Conservation (phyloP, 2,888 invertebrate species). For the Fabriciana adippe region DNA sequence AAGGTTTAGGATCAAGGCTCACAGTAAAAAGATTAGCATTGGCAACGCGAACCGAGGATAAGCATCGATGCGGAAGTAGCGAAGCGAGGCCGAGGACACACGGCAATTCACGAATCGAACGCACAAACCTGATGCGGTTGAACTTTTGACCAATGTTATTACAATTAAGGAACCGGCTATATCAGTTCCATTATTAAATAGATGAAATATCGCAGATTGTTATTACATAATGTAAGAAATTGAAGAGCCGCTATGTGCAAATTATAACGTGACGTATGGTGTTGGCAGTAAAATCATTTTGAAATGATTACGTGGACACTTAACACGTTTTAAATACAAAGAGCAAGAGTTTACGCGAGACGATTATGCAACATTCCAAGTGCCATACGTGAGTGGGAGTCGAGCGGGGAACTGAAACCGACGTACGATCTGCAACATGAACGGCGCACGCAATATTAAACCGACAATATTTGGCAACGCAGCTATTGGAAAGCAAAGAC, state of each 20-base stretch:
- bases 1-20: conserved; percentile 76
- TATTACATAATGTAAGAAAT: conserved; percentile 24
- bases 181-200: neutral
- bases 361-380: conserved; percentile 60
- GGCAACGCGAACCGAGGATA: conserved; percentile 76
- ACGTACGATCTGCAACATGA: conserved; percentile 39
- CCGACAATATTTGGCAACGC: conserved; percentile 67
- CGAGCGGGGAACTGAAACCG: conserved; percentile 45
- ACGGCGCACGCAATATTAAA: conserved; percentile 46
- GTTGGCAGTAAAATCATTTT: conserved; percentile 51
- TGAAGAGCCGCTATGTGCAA: conserved; percentile 37
- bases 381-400: conserved; percentile 52
- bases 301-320: conserved; percentile 59
- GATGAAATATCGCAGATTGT: neutral
- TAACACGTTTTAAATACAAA: conserved; percentile 69
- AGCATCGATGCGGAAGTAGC: conserved; percentile 75
- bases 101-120: conserved; percentile 72
- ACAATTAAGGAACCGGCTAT: conserved; percentile 7
- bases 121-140: conserved; percentile 59
- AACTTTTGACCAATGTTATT: conserved; percentile 44
- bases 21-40: conserved; percentile 75
- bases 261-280: conserved; percentile 40
- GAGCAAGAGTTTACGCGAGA: conserved; percentile 59
- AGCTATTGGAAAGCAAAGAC: conserved; percentile 69
- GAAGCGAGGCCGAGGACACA: conserved; percentile 77